A percentile compares a stretch with the other conserved stretches of the same genome.
Conservation (phyloP, 2,797 vertebrate genomes). For the Tarsius wallacei region DNA sequence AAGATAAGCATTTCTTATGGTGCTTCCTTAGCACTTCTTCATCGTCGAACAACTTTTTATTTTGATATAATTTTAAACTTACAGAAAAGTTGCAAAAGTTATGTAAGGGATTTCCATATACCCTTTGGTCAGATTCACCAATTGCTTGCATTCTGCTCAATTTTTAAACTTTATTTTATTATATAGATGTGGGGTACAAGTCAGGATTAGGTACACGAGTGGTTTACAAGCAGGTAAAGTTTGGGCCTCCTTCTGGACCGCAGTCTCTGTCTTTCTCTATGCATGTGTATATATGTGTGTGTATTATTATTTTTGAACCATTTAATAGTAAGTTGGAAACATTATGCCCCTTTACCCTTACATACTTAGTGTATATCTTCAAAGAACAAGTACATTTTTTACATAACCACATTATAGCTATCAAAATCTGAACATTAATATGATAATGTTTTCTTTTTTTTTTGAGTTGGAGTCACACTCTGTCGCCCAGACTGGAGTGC, state of each 20-base stretch:
- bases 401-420: not conserved
- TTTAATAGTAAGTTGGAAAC: conserved; percentile 13
- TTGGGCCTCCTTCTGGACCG: too few relatives aligned
- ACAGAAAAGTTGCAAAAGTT: conserved; percentile 32
- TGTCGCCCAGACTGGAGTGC: too few relatives aligned
- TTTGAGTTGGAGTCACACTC: too few relatives aligned
- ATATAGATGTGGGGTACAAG: not conserved
- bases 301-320: not conserved
- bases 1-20: not conserved
- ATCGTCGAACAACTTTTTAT: not conserved
- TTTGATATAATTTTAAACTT: conserved; percentile 51
- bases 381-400: conserved; percentile 44
- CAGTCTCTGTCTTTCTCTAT: not conserved
- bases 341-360: not conserved
- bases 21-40: not conserved
- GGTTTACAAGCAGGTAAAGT: too few relatives aligned
- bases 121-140: not conserved
- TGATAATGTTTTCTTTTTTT: too few relatives aligned
- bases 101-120: conserved; percentile 25
- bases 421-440: conserved; percentile 48
- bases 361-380: not conserved
- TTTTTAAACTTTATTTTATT: not conserved
- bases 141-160: not conserved
- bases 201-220: too few relatives aligned
- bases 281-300: not conserved